Evolutionary conservation across 2,888 invertebrate species (phyloP), one percentile per base, ranked within the genome.

Genomic region (Lamellibrachia satsuma): DNA sequence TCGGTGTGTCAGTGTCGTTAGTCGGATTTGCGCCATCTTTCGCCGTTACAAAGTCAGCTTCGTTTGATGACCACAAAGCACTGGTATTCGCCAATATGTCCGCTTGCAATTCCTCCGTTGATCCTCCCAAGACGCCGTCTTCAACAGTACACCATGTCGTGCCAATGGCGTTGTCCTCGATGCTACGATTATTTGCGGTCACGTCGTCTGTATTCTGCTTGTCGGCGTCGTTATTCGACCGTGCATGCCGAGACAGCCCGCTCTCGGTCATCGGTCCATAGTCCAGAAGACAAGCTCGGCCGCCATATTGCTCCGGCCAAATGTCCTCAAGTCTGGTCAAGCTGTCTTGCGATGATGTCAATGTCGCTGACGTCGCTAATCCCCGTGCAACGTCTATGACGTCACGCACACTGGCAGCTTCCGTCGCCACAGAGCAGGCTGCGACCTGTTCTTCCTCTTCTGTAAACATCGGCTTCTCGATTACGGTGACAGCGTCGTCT

Each of bases 241-340:
- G 6, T 15, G 15, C n/a, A n/a, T 75, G 22, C 6, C 75, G 22
- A 6, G 75, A 75, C 75, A 75, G 15, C 8, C 15, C 8, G 57
- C 15, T 57, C 57, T 15, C 75, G 6, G 75, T 7, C 15, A 22
- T 0, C 60, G 22, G 22, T 22, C 15, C 75, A 22, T 75, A 75
- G n/a, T 75, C 75, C 22, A 3, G 75, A 22, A 22, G 15, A 75
- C 75, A 75, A 75, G n/a, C 22, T 15, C 75, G 75, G 15, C 22
- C 75, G 75, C 75, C 75, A 75, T 75, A 22, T n/a, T 15, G 75
- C 75, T 75, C 75, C n/a, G 75, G 75, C 75, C 75, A 75, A 75
- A 75, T 75, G 11, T n/a, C 22, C 75, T 75, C 75, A 75, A 15
- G n/a, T 75, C 75, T n/a, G 75, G 55, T 55, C 8, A 9, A 7